Conservation (phyloP, 53 echinoderm and acorn worm species). For the Arbacia lixula region DNA sequence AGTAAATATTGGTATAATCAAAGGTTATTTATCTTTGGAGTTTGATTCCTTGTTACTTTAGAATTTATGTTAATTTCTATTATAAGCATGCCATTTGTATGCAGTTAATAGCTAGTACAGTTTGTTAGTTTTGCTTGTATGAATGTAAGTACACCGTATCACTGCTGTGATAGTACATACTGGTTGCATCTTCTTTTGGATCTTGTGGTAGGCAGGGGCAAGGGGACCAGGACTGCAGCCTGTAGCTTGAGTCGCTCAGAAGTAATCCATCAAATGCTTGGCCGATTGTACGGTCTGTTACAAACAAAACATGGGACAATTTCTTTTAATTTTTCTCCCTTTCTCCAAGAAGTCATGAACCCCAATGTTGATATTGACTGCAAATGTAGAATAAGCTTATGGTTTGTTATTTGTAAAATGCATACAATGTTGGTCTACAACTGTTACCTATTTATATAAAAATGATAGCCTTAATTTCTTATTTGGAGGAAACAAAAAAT, state of each 20-base stretch:
- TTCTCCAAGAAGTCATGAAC: background rate
- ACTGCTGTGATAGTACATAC: background rate
- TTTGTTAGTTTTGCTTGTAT: too few species aligned
- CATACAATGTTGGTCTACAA: too few species aligned
- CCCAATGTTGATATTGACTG: background rate
- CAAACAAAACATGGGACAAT: background rate
- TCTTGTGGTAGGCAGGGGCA: slow-evolving; percentile 37
- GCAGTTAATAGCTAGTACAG: too few species aligned
- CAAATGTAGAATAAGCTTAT: background rate
- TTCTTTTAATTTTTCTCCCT: background rate
- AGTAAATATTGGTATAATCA: too few species aligned
- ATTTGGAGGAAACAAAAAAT: background rate
- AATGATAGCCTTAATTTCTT: background rate
- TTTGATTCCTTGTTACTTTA: background rate
- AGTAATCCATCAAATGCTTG: slow-evolving; percentile 29
- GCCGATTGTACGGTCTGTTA: slow-evolving; percentile 3
- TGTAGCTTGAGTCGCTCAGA: slow-evolving; percentile 42
- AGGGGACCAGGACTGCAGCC: slow-evolving; percentile 42
- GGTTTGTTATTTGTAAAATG: too few species aligned
- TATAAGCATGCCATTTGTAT: too few species aligned
- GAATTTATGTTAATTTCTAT: background rate
- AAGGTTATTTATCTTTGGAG: too few species aligned
- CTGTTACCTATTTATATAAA: too few species aligned
- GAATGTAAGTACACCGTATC: background rate
- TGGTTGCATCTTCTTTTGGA: slow-evolving; percentile 48